Conservation (phyloP, 2,113 vertebrate genomes). For the Cettia cetti region DNA sequence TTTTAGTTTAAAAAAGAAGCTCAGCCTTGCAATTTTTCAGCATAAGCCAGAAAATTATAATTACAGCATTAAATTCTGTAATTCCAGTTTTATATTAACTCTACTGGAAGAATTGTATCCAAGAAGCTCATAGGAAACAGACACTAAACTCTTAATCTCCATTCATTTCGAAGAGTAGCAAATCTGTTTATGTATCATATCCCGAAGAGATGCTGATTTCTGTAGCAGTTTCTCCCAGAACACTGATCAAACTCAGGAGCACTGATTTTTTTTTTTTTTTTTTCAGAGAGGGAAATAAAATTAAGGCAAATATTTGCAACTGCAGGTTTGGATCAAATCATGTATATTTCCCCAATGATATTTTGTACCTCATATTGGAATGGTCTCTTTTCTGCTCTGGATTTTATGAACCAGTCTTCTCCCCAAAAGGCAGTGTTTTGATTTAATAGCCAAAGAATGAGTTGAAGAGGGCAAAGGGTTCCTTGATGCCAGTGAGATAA, state of each 20-base stretch:
- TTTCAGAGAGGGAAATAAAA: not conserved
- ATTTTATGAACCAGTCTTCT: not conserved
- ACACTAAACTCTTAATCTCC: not conserved
- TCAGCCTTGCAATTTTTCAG: not conserved
- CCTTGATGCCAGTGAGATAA: not conserved
- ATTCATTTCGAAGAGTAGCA: not conserved
- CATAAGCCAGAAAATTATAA: not conserved
- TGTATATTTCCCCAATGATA: fast-evolving
- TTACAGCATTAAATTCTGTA: not conserved
- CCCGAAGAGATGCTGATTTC: not conserved
- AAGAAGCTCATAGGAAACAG: not conserved
- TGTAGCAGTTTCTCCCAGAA: not conserved
- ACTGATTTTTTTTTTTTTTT: not conserved
- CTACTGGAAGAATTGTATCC: not conserved
- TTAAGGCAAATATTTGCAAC: not conserved
- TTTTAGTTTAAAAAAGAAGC: not conserved
- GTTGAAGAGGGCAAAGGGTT: not conserved
- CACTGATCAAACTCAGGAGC: not conserved
- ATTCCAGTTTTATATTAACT: not conserved
- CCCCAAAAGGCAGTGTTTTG: not conserved
- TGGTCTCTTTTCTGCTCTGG: not conserved
- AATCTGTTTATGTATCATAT: not conserved
- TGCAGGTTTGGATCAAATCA: not conserved
- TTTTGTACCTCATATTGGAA: not conserved
- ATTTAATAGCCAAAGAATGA: not conserved